phyloP scores from a whole-genome alignment of 2,113 vertebrate genomes.

The Isurus oxyrinchus region DNA sequence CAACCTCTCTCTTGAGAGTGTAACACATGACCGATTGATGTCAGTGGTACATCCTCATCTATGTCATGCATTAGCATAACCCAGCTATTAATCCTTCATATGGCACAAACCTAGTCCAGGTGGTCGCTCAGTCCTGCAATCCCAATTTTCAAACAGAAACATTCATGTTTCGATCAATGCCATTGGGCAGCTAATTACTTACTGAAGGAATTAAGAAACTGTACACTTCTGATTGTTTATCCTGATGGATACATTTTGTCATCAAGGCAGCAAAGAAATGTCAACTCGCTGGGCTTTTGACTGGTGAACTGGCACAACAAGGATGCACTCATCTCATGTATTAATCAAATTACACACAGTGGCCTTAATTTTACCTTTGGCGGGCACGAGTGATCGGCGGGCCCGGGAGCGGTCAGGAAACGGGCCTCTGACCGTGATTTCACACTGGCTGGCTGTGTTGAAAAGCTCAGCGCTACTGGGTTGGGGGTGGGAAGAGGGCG shows the following conservation, averaged over 20 bases:
- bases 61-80: too few species aligned
- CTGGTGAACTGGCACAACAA: neutral
- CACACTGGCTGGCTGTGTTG: too few species aligned
- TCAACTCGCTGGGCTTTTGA: neutral
- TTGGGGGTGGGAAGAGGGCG: too few species aligned
- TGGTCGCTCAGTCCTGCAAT: neutral
- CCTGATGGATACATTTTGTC: neutral
- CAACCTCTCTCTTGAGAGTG: too few species aligned
- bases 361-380: too few species aligned
- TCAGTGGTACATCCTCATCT: too few species aligned
- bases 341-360: neutral
- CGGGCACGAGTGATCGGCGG: too few species aligned
- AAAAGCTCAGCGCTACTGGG: too few species aligned
- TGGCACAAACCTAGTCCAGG: neutral
- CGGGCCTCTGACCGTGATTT: too few species aligned
- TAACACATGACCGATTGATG: too few species aligned
- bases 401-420: too few species aligned
- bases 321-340: neutral
- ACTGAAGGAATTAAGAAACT: neutral
- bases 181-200: neutral
- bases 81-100: too few species aligned
- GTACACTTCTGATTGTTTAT: neutral
- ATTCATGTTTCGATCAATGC: neutral
- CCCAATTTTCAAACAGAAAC: neutral
- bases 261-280: neutral